Conservation (phyloP, 92 coral and sea anemone genomes). For the Epizoanthus rinbou region DNA sequence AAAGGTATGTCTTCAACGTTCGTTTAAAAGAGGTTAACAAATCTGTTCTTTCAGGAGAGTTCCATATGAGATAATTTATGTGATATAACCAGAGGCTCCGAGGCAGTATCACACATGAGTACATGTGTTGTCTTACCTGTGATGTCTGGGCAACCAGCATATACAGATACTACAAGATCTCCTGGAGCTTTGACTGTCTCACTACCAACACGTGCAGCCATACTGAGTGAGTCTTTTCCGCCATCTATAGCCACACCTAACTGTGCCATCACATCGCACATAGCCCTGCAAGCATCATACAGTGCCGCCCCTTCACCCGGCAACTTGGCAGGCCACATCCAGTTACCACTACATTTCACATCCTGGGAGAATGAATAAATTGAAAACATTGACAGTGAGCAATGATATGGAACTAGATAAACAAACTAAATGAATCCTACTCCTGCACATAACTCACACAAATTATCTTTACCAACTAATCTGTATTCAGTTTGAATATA, state of each 20-base stretch:
- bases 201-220: conserved; percentile 93
- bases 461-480: no score
- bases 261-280: conserved; percentile 89
- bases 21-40: no score
- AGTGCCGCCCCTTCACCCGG: conserved; percentile 94
- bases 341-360: conserved; percentile 98
- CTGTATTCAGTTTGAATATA: no score
- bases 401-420: neutral
- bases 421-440: no score
- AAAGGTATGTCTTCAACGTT: no score
- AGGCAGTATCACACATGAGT: neutral
- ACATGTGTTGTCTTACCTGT: conserved; percentile 14
- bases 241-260: conserved; percentile 97
- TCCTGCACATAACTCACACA: no score
- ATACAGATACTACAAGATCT: conserved; percentile 91
- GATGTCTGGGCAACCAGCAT: conserved; percentile 91
- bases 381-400: neutral
- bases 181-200: conserved; percentile 96
- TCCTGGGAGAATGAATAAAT: conserved; percentile 59
- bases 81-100: no score
- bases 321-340: conserved; percentile 99
- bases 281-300: conserved; percentile 90
- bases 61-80: no score
- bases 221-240: conserved; percentile 97
- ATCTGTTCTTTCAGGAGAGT: no score